A percentile compares a stretch with the other conserved stretches of the same genome.
phyloP scores from a whole-genome alignment of 2,113 vertebrate genomes.

The Pituophis catenifer region DNA sequence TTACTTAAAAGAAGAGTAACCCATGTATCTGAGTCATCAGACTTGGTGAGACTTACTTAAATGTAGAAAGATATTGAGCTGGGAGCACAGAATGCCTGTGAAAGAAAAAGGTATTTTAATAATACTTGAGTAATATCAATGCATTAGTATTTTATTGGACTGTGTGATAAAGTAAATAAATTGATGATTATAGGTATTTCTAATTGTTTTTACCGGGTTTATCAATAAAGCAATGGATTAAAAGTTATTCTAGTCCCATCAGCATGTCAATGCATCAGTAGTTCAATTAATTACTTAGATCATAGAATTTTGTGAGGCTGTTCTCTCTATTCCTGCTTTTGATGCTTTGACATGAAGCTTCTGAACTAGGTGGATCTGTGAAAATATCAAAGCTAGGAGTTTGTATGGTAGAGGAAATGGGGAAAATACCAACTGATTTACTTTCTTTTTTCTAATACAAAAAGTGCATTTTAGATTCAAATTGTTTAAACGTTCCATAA shows the following conservation, averaged over 20 bases:
- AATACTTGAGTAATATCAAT: conserved; percentile 51
- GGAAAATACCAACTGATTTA: neutral
- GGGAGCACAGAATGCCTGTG: neutral
- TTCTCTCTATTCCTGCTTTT: conserved; percentile 27
- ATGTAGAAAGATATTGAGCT: conserved; percentile 30
- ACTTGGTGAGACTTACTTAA: neutral
- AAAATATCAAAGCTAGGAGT: conserved; percentile 19
- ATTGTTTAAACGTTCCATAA: neutral
- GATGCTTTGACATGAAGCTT: conserved; percentile 35
- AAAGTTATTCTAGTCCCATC: conserved; percentile 55
- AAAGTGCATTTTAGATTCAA: neutral
- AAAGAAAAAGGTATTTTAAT: conserved; percentile 40
- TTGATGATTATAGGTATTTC: conserved; percentile 52
- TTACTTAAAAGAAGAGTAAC: neutral
- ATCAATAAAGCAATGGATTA: conserved; percentile 42
- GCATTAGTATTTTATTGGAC: conserved; percentile 39
- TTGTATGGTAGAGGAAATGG: conserved; percentile 3
- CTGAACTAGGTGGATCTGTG: conserved; percentile 21
- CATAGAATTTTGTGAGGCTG: conserved; percentile 1
- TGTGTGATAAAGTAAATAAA: conserved; percentile 28
- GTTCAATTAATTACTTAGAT: conserved; percentile 38
- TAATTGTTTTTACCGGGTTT: conserved; percentile 50
- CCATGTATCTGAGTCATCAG: neutral
- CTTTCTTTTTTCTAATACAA: neutral
- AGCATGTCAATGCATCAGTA: conserved; percentile 48